These are phyloP conservation scores for Cheumatopsyche charites DNA, from an alignment of 1,140 invertebrate species.

Conservation along the genomic window DNA sequence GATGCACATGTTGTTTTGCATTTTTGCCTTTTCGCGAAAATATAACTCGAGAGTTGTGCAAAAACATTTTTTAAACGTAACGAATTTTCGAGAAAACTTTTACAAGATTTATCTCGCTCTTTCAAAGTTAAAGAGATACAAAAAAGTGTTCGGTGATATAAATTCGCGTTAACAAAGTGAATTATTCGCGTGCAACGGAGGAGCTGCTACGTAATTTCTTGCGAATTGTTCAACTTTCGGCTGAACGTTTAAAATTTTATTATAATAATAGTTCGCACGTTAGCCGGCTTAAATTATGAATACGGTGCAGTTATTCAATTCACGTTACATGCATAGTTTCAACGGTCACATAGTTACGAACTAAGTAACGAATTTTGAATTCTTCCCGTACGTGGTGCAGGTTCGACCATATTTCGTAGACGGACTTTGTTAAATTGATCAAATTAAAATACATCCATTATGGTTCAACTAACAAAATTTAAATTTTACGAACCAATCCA, in stretches of 20 bases:
- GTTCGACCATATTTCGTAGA: no score
- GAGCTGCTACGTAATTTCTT: no score
- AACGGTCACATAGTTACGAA: not conserved
- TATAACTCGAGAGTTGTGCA: not conserved
- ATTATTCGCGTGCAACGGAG: not conserved
- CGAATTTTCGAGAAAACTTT: constrained; percentile 22
- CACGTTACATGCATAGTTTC: not conserved
- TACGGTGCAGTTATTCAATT: not conserved
- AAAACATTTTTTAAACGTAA: constrained; percentile 12
- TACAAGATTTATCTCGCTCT: constrained; percentile 20
- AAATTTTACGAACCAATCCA: no score
- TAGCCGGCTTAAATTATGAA: no score
- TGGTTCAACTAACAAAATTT: no score
- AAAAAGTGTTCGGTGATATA: no score
- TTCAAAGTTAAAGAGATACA: not conserved
- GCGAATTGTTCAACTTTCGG: not conserved
- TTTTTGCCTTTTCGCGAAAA: not conserved
- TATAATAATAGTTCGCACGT: no score
- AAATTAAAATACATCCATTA: no score
- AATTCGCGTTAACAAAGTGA: not conserved
- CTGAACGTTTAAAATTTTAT: not conserved
- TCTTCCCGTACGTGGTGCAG: no score
- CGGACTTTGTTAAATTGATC: no score
- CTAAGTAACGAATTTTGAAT: constrained; percentile 5
- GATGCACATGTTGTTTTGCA: constrained; percentile 5